These are phyloP conservation scores for Podargus strigoides DNA, from an alignment of 2,797 vertebrate species.

Conservation along the genomic window DNA sequence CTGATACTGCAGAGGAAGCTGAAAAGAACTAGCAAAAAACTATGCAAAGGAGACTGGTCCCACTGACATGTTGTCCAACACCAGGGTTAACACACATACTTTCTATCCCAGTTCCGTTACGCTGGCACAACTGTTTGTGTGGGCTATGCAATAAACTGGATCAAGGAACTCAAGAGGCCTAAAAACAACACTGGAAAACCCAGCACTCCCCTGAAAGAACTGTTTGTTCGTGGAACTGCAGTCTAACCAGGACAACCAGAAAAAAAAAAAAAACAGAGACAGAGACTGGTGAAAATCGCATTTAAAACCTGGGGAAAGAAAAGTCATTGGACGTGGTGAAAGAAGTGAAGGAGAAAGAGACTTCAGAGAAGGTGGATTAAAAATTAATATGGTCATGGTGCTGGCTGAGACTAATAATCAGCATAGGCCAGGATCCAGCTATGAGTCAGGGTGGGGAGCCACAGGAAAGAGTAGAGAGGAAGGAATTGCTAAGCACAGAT, in stretches of 20 bases:
- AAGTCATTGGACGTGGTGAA: neutral
- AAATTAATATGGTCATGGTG: neutral
- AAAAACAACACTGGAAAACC: neutral
- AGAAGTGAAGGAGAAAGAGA: neutral
- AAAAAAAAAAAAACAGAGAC: neutral
- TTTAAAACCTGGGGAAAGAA: neutral
- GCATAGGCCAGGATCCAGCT: neutral
- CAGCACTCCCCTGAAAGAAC: neutral
- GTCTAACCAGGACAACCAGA: neutral
- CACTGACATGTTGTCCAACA: neutral
- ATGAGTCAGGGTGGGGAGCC: neutral
- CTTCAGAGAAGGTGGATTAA: neutral
- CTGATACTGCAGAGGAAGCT: neutral
- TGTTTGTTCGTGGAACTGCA: neutral
- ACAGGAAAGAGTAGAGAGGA: neutral
- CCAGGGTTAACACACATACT: neutral
- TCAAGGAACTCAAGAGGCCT: neutral
- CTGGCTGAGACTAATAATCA: neutral
- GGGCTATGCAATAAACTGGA: neutral
- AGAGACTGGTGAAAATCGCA: neutral
- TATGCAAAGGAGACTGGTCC: neutral
- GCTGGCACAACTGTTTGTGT: neutral
- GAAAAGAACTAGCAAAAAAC: neutral
- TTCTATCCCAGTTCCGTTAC: rapidly evolving
- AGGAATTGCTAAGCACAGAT: neutral